Base-by-base conservation (phyloP, 1,140 invertebrate species). In the Scaptomyza graminum region DNA sequence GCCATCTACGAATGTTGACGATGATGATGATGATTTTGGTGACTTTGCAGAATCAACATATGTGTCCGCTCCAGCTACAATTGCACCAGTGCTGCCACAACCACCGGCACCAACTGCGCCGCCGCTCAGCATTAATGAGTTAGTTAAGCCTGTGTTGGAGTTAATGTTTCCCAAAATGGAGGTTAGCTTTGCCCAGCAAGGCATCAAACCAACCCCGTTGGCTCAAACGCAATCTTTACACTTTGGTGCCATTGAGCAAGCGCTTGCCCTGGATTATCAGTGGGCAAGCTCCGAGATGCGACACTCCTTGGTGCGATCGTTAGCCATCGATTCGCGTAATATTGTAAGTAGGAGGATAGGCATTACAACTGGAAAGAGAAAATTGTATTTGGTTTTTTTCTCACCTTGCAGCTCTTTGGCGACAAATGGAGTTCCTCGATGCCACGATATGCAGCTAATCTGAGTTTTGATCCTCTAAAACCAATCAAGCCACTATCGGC, bases 261-360 rank as follows among this genome's bases (percentile, higher is more conserved):
- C 90, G 12, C 90, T 90, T 55, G 87, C 83, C 9, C 41, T 89
- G n/a, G 81, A 85, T 55, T 91, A 92, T 59, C 90, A 91, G n/a
- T 91, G 74, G 91, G 81, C 76, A 76, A 92, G 62, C 71, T 90
- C 66, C 81, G 92, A 79, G 67, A 93, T 74, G 91, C 92, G 85
- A 62, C 90, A 79, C 77, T 90, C 69, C 54, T 93, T 64, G 74
- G 92, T 96, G 37, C 94, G 94, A 75, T 93, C 96, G 13, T 92
- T 97, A 34, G 95, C 95, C 74, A 96, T 97, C 79, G 96, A 96
- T 93, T 96, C 95, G 4, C 93, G 95, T 69, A 96, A 97, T 91
- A 96, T 97, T 90, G 96, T 96, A 93, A 95, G 95, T 94, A 7
- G 28, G 5, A 6, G 3, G 18, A 1, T 22, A 22, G n/a, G n/a